phyloP scores from a whole-genome alignment of 2,113 vertebrate species.

The Porphyrio hochstetteri region DNA sequence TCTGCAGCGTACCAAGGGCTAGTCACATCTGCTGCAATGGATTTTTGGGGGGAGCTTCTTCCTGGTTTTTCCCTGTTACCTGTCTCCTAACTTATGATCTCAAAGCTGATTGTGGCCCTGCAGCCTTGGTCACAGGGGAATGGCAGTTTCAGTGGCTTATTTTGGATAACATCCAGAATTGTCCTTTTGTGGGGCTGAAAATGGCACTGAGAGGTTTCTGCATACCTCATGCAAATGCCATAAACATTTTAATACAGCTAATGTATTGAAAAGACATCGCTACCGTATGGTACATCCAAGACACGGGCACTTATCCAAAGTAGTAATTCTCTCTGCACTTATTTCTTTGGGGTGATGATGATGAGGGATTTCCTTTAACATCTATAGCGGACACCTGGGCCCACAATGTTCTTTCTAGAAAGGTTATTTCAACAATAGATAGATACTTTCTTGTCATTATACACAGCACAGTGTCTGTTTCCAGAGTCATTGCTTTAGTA shows the following conservation, averaged over 20 bases:
- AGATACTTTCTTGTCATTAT: constrained; percentile 21
- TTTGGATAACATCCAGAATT: not conserved
- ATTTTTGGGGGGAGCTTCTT: not conserved
- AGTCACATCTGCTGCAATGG: not conserved
- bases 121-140: not conserved
- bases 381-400: not conserved
- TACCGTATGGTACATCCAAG: not conserved
- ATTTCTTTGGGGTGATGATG: not conserved
- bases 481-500: not conserved
- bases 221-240: not conserved
- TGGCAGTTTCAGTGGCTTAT: not conserved
- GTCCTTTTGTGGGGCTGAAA: constrained; percentile 2
- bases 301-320: not conserved
- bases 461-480: not conserved
- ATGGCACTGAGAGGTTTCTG: not conserved
- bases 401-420: not conserved
- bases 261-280: not conserved
- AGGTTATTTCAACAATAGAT: constrained; percentile 3
- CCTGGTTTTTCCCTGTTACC: fast-evolving
- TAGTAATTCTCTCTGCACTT: not conserved
- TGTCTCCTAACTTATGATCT: not conserved
- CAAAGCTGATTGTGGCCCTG: not conserved
- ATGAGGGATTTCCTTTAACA: not conserved
- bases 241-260: not conserved
- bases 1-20: not conserved